Evolutionary conservation across 92 coral and sea anemone species (phyloP).

Genomic region (Meandrina meandrites): DNA sequence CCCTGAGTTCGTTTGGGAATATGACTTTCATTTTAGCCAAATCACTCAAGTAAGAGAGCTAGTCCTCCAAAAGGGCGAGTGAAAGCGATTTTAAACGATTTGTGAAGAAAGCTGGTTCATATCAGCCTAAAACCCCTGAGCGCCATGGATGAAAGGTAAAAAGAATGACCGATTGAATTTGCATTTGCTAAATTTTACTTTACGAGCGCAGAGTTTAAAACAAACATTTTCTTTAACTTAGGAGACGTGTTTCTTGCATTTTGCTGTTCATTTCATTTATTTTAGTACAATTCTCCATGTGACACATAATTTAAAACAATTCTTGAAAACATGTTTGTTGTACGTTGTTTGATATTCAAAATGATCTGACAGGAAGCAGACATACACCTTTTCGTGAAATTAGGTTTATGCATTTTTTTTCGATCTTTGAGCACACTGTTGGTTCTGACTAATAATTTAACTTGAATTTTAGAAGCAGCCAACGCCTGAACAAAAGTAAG

Average conservation of each 20-base stretch:
- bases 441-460: not conserved
- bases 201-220: not conserved
- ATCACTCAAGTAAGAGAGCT: not conserved
- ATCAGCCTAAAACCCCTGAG: constrained; percentile 9
- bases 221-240: not conserved
- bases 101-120: not conserved
- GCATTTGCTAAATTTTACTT: not conserved
- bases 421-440: too few species aligned
- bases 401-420: not conserved
- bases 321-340: not conserved
- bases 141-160: constrained; percentile 40
- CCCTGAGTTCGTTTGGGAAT: not conserved
- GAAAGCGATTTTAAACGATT: not conserved
- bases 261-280: not conserved
- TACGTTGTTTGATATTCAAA: constrained; percentile 5
- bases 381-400: not conserved
- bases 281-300: not conserved
- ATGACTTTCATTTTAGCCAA: not conserved
- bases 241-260: too few species aligned
- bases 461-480: not conserved
- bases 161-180: not conserved
- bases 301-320: not conserved
- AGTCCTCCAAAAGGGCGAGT: not conserved
- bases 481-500: not conserved
- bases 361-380: not conserved